These are phyloP conservation scores for Pemphigus obesinymphae DNA, from an alignment of 1,140 invertebrate genomes.

Conservation along the genomic window DNA sequence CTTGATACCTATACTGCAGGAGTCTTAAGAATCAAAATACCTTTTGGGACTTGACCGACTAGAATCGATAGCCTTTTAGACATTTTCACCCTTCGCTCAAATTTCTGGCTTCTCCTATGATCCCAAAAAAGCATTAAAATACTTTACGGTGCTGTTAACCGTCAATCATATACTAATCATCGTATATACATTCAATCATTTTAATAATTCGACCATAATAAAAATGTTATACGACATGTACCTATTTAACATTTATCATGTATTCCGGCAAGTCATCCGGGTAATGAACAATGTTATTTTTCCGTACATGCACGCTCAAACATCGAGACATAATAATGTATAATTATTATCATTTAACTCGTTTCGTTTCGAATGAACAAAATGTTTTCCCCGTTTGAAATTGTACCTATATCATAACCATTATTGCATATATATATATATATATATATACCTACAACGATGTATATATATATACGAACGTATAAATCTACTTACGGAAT, in stretches of 20 bases:
- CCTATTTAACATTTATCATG: background rate
- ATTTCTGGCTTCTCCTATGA: too few species aligned
- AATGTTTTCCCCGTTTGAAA: background rate
- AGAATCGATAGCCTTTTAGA: too few species aligned
- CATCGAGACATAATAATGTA: background rate
- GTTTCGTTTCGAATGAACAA: background rate
- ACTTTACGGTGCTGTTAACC: too few species aligned
- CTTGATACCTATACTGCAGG: too few species aligned
- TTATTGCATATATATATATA: background rate
- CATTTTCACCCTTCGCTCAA: too few species aligned
- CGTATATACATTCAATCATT: background rate
- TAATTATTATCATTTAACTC: slow-evolving; percentile 7
- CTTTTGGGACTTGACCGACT: too few species aligned
- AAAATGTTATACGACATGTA: too few species aligned
- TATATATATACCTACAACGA: background rate
- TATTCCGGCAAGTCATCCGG: background rate
- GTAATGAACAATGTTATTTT: background rate
- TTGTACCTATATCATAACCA: background rate
- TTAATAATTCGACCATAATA: background rate
- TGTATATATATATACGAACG: too few species aligned
- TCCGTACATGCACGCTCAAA: background rate
- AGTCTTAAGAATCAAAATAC: too few species aligned
- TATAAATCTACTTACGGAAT: background rate
- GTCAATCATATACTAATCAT: background rate
- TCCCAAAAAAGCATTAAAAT: too few species aligned